phyloP scores from a whole-genome alignment of 2,888 invertebrate species.

The Chrysolina haemoptera region DNA sequence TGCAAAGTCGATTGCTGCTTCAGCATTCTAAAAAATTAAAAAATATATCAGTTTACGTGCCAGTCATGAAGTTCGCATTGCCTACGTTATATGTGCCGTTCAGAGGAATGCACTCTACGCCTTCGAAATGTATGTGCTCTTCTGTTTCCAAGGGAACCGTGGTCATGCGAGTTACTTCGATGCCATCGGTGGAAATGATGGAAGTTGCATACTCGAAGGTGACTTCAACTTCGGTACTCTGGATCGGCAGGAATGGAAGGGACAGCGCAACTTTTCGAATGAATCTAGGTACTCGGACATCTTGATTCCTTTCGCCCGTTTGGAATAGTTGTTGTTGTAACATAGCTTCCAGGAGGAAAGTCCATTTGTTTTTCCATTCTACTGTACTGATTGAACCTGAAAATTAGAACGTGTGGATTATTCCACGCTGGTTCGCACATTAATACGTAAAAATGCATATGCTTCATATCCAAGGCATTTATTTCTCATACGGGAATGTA shows the following conservation, averaged over 20 bases:
- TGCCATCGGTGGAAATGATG: slow-evolving; percentile 60
- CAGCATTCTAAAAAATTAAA: slow-evolving; percentile 60
- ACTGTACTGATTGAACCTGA: slow-evolving; percentile 58
- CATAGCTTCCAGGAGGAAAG: slow-evolving; percentile 91
- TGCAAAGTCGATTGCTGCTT: slow-evolving; percentile 62
- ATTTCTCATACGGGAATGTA: too few relatives aligned
- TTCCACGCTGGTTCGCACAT: too few relatives aligned
- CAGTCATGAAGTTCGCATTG: not conserved
- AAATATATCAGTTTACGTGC: slow-evolving; percentile 7
- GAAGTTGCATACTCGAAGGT: slow-evolving; percentile 63
- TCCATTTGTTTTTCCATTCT: slow-evolving; percentile 78
- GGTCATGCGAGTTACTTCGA: slow-evolving; percentile 63
- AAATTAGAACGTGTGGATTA: slow-evolving; percentile 10
- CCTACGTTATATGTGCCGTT: slow-evolving; percentile 54
- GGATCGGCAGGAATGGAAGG: slow-evolving; percentile 57
- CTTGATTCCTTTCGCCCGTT: slow-evolving; percentile 75
- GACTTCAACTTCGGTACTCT: slow-evolving; percentile 59
- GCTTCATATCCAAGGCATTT: too few relatives aligned
- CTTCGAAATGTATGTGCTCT: slow-evolving; percentile 54
- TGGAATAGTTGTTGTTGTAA: slow-evolving; percentile 83
- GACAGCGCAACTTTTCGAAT: slow-evolving; percentile 72
- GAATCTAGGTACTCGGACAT: slow-evolving; percentile 80
- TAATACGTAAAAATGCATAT: too few relatives aligned
- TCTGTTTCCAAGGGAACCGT: slow-evolving; percentile 57
- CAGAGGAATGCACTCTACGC: slow-evolving; percentile 62